Conservation (phyloP, 2,797 vertebrate genomes). For the Carduelis carduelis region DNA sequence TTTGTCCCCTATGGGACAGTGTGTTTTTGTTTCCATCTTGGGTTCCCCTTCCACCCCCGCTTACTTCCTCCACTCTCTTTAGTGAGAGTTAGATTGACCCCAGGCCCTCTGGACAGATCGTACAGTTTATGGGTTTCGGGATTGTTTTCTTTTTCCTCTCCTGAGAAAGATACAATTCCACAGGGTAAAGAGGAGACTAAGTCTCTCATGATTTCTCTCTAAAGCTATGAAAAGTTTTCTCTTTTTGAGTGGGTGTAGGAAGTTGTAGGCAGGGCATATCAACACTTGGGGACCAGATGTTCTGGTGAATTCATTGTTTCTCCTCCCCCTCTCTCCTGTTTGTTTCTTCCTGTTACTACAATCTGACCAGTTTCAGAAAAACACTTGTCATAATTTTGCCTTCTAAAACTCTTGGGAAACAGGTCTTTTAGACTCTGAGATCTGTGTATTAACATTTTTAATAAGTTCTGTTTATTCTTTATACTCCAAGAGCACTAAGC, state of each 20-base stretch:
- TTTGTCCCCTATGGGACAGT: neutral
- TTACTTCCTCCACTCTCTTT: neutral
- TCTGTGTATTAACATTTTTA: neutral
- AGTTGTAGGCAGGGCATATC: constrained; percentile 46
- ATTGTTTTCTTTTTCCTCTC: neutral
- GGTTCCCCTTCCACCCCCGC: neutral
- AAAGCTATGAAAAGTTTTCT: constrained; percentile 38
- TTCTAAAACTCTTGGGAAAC: neutral
- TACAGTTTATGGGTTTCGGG: neutral
- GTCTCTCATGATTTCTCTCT: constrained; percentile 28
- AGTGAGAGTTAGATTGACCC: neutral
- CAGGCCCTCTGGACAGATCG: neutral
- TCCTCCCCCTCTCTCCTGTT: constrained; percentile 22
- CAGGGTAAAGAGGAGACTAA: neutral
- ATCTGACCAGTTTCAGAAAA: neutral
- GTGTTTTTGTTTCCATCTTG: constrained; percentile 40
- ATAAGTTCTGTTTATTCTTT: neutral
- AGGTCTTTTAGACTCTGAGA: neutral
- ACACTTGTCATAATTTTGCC: neutral
- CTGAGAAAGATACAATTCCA: constrained; percentile 12
- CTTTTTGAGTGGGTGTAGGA: constrained; percentile 58
- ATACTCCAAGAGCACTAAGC: neutral
- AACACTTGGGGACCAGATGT: constrained; percentile 39
- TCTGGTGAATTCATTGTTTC: constrained; percentile 6
- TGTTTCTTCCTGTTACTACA: constrained; percentile 1